phyloP scores from a whole-genome alignment of 2,797 vertebrate species.

The Gymnopithys bicolor region DNA sequence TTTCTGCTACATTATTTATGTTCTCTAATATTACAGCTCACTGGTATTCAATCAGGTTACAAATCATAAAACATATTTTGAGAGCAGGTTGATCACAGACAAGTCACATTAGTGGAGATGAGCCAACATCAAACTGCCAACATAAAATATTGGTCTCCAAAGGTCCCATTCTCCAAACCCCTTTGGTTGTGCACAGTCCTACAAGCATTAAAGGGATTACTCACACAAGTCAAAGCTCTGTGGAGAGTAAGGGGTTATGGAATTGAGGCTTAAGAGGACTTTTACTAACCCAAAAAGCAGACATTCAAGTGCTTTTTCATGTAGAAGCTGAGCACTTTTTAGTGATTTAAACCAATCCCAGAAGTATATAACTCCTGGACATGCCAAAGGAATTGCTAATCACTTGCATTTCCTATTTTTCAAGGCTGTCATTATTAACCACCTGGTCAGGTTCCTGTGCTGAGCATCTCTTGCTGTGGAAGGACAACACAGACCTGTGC shows the following conservation, averaged over 20 bases:
- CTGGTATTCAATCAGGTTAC: constrained; percentile 33
- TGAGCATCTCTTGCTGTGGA: background rate
- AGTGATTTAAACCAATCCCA: background rate
- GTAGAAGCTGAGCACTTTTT: background rate
- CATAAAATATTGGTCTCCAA: constrained; percentile 29
- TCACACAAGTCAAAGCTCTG: constrained; percentile 18
- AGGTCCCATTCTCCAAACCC: background rate
- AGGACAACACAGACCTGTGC: background rate
- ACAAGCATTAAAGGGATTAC: constrained; percentile 35
- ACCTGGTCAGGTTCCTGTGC: background rate
- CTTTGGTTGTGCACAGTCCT: background rate
- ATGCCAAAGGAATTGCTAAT: background rate
- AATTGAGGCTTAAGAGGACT: constrained; percentile 13
- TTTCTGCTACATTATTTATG: constrained; percentile 52
- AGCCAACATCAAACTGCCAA: constrained; percentile 58
- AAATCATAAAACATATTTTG: constrained; percentile 58
- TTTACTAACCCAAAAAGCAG: constrained; percentile 48
- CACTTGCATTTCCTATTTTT: constrained; percentile 19
- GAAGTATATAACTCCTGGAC: background rate
- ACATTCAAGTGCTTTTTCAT: background rate
- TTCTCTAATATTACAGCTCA: constrained; percentile 40
- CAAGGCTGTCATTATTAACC: background rate
- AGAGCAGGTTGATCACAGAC: constrained; percentile 61
- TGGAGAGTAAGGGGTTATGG: constrained; percentile 17
- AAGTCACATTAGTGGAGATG: constrained; percentile 58